A percentile compares a stretch with the other conserved stretches of the same genome.
phyloP scores from a whole-genome alignment of 2,888 invertebrate species.

The Diploptera punctata region DNA sequence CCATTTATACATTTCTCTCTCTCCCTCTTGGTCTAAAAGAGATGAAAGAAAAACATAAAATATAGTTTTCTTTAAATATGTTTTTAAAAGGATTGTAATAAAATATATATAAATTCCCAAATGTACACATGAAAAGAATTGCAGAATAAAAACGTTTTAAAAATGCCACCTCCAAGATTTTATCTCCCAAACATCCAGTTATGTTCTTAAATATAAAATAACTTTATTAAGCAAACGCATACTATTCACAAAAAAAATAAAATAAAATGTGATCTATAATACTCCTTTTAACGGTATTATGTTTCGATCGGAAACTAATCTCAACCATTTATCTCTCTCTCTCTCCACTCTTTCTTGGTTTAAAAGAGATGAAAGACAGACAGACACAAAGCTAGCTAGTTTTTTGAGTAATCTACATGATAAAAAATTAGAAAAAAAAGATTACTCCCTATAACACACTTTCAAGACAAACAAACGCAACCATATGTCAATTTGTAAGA shows the following conservation, averaged over 20 bases:
- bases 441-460: conserved; percentile 21
- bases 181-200: too few species aligned
- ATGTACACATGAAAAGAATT: too few species aligned
- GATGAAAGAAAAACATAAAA: conserved; percentile 22
- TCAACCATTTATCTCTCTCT: conserved; percentile 17
- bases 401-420: not conserved
- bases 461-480: conserved; percentile 5
- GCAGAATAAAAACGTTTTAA: too few species aligned
- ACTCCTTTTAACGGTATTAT: conserved; percentile 27
- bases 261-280: conserved; percentile 32
- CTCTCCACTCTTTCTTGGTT: too few species aligned
- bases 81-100: too few species aligned
- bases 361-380: conserved; percentile 21
- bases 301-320: not conserved
- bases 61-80: too few species aligned
- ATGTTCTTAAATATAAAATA: too few species aligned
- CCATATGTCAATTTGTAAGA: conserved; percentile 13
- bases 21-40: too few species aligned
- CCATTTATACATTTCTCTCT: conserved; percentile 8
- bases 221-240: too few species aligned
- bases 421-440: conserved; percentile 21
- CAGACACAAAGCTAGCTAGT: conserved; percentile 26
- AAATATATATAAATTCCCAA: too few species aligned
- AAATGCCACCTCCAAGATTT: too few species aligned
- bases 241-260: conserved; percentile 34